Evolutionary conservation across 2,888 invertebrate genomes (phyloP), one percentile per base, ranked within the genome.

Genomic region (Calliscelio sp.): DNA sequence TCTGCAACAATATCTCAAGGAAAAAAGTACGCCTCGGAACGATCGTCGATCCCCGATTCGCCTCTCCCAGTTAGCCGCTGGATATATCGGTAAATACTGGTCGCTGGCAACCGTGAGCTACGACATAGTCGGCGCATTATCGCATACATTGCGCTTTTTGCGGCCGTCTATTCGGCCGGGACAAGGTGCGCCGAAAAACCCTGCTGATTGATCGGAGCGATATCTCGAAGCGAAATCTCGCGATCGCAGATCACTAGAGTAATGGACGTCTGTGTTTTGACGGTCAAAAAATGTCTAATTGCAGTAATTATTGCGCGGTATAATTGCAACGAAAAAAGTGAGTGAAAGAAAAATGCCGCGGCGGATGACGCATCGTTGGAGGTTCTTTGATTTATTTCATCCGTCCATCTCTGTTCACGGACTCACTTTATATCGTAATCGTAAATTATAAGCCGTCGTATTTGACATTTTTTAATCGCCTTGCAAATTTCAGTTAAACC

Each of bases 401-500:
- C 32, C 24, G 8, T 18, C 11, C 28, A 10, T 44, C 20, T 18
- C 49, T 4, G 57, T 46, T 55, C 44, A 11, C 41, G 4, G 25
- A 5, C 63, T 63, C 28, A 24, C 28, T 77, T 66, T 77, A 77
- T 77, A 55, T 22, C 66, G 57, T 66, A 77, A 78, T 78, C 77
- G 61, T 78, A 78, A 78, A 78, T 70, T 78, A 78, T 78, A 68
- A 78, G 59, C 38, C 77, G 49, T 68, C 61, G 49, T 46, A 61
- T 68, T 41, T 78, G 68, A 78, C 68, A 70, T 71, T 63, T 71
- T 61, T 61, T 71, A 25, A 65, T 53, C 55, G 20, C 22, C 59
- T 79, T 71, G 79, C 63, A 79, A 79, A 79, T 79, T 79, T 79
- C 65, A 79, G 71, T 79, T 61, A 63, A 78, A 78, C 78, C 78